Base-by-base conservation (phyloP, 2,888 invertebrate species). In the Danaus chrysippus region DNA sequence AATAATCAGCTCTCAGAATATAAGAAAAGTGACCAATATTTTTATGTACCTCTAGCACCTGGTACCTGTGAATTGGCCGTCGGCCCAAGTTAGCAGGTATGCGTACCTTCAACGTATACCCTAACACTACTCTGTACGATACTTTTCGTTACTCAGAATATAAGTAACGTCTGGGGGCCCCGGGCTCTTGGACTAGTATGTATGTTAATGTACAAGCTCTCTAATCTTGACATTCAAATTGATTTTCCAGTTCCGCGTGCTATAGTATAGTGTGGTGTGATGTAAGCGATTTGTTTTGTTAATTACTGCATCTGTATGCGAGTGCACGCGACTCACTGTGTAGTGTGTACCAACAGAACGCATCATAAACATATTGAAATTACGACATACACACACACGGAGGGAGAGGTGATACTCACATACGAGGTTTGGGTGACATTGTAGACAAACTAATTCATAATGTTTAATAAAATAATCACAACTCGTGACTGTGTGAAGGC, bases 201-300 rank as follows among this genome's bases (percentile, higher is more conserved):
- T 34, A 34, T 34, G 23, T 34, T 23, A 6, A 34, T 34, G 23
- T 5, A 34, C 23, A 5, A 34, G 23, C 6, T 34, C 23, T 34
- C 23, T 34, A 15, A 49, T 17, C 17, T 17, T 49, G 49, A 61
- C 44, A 54, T 62, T 52, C 12, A 44, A 60, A 65, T 62, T 55
- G 65, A 59, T 62, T 62, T 53, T 62, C 23, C 62, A 23, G 43
- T 19, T 59, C 57, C 23, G 59, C 23, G 23, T 34, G 23, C 6
- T 34, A 8, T 34, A 8, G 23, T 34, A 8, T 34, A 8, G 23
- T 34, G 23, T 34, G 49, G 62, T 55, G 44, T 65, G 63, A 62
- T 68, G 64, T 62, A 65, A 67, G 52, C 67, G 54, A 68, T 68
- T 68, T 59, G 67, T 65, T 57, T 65, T 62, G 65, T 63, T 63